A percentile compares a stretch with the other conserved stretches of the same genome.
Conservation (phyloP, 2,797 vertebrate genomes). For the Neoniphon sammara region DNA sequence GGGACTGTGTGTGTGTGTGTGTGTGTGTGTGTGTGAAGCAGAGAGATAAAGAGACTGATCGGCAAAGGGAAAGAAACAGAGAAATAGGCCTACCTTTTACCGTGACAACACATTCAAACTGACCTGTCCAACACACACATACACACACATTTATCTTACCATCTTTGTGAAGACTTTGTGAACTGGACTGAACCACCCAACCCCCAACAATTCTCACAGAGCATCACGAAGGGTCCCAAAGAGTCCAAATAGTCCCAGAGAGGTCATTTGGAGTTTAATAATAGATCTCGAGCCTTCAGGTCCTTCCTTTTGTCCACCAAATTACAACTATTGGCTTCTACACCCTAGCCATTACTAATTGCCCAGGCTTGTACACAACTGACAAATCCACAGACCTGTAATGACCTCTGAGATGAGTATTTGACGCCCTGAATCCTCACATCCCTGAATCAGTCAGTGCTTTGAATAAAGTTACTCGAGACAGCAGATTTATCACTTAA, state of each 20-base stretch:
- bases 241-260: neutral
- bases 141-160: too few species aligned
- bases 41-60: neutral
- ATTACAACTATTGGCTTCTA: constrained; percentile 13
- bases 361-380: constrained; percentile 58
- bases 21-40: neutral
- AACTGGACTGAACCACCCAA: constrained; percentile 22
- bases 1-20: neutral
- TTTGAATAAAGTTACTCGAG: neutral
- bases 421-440: constrained; percentile 35
- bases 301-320: constrained; percentile 43
- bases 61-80: neutral
- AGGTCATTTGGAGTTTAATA: neutral
- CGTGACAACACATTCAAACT: too few species aligned
- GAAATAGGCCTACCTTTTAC: too few species aligned
- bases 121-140: too few species aligned
- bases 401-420: constrained; percentile 39
- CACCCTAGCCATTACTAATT: constrained; percentile 49
- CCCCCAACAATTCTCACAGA: neutral
- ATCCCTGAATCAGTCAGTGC: constrained; percentile 14
- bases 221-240: constrained; percentile 6
- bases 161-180: too few species aligned
- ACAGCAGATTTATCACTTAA: neutral
- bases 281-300: constrained; percentile 18
- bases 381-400: constrained; percentile 52